Evolutionary conservation across 2,113 vertebrate genomes (phyloP).

Genomic region (Heterochromis multidens): DNA sequence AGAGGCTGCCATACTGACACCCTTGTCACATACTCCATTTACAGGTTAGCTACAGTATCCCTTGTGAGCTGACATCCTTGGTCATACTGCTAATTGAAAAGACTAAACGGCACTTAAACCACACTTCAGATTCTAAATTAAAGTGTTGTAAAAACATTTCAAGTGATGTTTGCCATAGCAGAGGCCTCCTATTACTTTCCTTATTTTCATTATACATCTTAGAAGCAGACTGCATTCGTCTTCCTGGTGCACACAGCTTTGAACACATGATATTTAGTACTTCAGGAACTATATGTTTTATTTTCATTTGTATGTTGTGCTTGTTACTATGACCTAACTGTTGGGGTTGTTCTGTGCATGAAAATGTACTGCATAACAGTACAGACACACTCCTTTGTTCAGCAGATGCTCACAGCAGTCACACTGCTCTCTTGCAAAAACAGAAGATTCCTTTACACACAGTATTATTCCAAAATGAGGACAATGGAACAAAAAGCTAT

Average conservation of each 20-base stretch:
- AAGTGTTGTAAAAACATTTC: neutral
- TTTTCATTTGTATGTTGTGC: neutral
- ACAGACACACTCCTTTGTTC: conserved; percentile 29
- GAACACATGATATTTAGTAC: neutral
- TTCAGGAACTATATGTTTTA: neutral
- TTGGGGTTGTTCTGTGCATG: conserved; percentile 19
- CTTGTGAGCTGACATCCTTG: conserved; percentile 19
- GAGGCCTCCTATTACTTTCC: neutral
- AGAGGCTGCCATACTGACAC: conserved; percentile 47
- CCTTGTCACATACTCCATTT: conserved; percentile 48
- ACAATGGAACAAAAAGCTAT: neutral
- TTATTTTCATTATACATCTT: neutral
- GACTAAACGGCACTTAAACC: neutral
- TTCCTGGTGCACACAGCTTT: neutral
- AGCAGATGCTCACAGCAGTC: neutral
- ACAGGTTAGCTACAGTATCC: conserved; percentile 57
- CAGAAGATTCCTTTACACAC: neutral
- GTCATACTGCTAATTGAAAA: conserved; percentile 31
- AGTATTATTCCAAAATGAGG: neutral
- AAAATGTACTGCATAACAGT: conserved; percentile 28
- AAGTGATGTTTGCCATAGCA: neutral
- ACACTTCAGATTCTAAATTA: neutral
- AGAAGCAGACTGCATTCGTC: neutral
- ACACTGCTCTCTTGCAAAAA: neutral
- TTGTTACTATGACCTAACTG: neutral